phyloP scores from a whole-genome alignment of 1,140 invertebrate species.

The Drosophila mojavensis region DNA sequence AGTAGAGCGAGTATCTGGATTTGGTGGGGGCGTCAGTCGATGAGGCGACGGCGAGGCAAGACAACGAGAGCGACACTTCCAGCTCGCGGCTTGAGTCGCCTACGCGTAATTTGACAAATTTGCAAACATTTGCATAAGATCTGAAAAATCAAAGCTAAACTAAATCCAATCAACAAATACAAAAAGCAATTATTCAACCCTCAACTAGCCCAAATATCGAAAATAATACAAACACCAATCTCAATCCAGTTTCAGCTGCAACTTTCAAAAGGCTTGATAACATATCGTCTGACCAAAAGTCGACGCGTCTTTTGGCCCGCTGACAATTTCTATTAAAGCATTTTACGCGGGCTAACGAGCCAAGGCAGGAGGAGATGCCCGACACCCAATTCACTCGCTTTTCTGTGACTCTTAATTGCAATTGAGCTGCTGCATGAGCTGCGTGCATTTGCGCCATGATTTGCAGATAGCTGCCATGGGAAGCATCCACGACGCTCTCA shows the following conservation, averaged over 20 bases:
- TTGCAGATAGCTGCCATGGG: conserved; percentile 67
- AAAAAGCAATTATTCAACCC: conserved; percentile 31
- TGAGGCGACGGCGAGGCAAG: conserved; percentile 50
- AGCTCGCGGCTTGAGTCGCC: conserved; percentile 64
- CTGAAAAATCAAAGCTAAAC: conserved; percentile 48
- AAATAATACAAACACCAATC: background rate
- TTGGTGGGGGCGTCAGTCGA: conserved; percentile 65
- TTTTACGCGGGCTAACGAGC: conserved; percentile 67
- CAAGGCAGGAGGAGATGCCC: conserved; percentile 31
- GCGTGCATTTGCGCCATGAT: conserved; percentile 79
- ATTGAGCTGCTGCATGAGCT: conserved; percentile 75
- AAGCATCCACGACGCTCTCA: conserved; percentile 20
- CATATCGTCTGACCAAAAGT: conserved; percentile 49
- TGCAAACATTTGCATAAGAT: conserved; percentile 72
- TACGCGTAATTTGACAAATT: conserved; percentile 79
- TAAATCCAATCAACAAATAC: conserved; percentile 42
- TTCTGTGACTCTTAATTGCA: conserved; percentile 75
- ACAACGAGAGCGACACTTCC: conserved; percentile 62
- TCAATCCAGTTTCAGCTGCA: conserved; percentile 8
- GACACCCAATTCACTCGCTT: conserved; percentile 43
- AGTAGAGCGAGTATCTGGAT: conserved; percentile 40
- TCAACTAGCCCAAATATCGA: too few relatives aligned
- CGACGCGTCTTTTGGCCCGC: conserved; percentile 26
- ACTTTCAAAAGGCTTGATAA: conserved; percentile 32
- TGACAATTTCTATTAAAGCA: conserved; percentile 70